Evolutionary conservation across 2,888 invertebrate genomes (phyloP), one percentile per base, ranked within the genome.

Genomic region (Strigamia transsilvanica): DNA sequence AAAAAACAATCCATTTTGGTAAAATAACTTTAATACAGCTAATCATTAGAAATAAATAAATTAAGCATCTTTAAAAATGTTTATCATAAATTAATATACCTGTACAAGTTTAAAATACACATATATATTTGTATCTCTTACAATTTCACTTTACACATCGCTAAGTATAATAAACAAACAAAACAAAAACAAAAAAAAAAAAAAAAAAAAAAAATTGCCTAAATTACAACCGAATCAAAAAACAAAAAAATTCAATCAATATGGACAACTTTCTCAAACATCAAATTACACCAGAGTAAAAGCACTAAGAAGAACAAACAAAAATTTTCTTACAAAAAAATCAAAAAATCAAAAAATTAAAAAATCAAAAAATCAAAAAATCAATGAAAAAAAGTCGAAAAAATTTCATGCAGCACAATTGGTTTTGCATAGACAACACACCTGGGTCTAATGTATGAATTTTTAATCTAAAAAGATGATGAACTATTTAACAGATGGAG

Each of bases 401-500:
- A 61, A 61, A 5, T 21, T 13, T 61, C 61, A 61, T 61, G 61
- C 61, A 61, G 61, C 61, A 61, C 61, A 61, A 61, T 21, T 61
- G 61, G 61, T 51, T 61, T 61, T 61, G 61, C 61, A 61, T 61
- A 61, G 61, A 61, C 61, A 10, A 61, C 18, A 61, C 61, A 61
- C 61, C 61, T 61, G 61, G 61, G 18, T 61, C 61, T 61, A 61
- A 61, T 18, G 61, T 61, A 61, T 61, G 61, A 61, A 61, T 18
- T 61, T 18, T 61, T 61, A 61, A 21, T 61, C 61, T 61, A 61
- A n/a, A n/a, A n/a, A 61, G 61, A 61, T 61, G 61, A 61, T 61
- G 61, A 61, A 61, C 61, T 61, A 61, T 61, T 61, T 61, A 61
- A 61, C 61, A 61, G 61, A 61, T 61, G 61, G 61, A 61, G 61